A percentile compares a stretch with the other conserved stretches of the same genome.
These are phyloP conservation scores for Trissonchulus sp. DNA, from an alignment of 2,888 invertebrate species.

Conservation along the genomic window DNA sequence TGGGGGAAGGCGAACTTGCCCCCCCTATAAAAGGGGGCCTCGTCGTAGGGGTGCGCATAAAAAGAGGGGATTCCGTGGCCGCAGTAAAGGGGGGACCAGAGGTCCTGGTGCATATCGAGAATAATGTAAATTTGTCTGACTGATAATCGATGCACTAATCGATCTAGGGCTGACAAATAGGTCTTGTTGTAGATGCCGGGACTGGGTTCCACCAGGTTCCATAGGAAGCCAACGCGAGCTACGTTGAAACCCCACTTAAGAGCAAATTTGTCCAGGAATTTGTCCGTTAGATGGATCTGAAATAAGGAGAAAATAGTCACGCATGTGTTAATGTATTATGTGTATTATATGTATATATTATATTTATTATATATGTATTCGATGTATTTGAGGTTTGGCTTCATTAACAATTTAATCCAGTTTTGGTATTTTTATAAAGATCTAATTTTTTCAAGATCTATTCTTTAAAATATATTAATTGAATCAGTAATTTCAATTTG, in stretches of 20 bases:
- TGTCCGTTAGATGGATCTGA: constrained; percentile 6
- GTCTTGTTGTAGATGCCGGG: constrained; percentile 9
- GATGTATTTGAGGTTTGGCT: not conserved
- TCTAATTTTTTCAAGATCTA: not conserved
- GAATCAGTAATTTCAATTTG: too few species aligned
- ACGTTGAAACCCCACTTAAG: constrained; percentile 6
- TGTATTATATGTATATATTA: not conserved
- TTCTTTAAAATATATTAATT: too few species aligned
- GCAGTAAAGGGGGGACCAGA: constrained; percentile 7
- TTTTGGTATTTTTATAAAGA: not conserved
- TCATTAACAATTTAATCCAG: not conserved
- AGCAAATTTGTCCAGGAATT: not conserved
- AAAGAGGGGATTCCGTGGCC: constrained; percentile 16
- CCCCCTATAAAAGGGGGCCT: not conserved
- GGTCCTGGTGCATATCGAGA: constrained; percentile 17
- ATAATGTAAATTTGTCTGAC: not conserved
- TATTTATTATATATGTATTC: constrained; percentile 3
- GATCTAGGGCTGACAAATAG: not conserved
- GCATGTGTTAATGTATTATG: too few species aligned
- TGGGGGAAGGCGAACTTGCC: constrained; percentile 16
- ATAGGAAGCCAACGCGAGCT: constrained; percentile 1
- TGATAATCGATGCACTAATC: not conserved
- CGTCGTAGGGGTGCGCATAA: constrained; percentile 11
- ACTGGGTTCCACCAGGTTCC: constrained; percentile 9
- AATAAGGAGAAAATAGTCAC: too few species aligned